Base-by-base conservation (phyloP, 2,888 invertebrate genomes). In the Pasiphila rectangulata region DNA sequence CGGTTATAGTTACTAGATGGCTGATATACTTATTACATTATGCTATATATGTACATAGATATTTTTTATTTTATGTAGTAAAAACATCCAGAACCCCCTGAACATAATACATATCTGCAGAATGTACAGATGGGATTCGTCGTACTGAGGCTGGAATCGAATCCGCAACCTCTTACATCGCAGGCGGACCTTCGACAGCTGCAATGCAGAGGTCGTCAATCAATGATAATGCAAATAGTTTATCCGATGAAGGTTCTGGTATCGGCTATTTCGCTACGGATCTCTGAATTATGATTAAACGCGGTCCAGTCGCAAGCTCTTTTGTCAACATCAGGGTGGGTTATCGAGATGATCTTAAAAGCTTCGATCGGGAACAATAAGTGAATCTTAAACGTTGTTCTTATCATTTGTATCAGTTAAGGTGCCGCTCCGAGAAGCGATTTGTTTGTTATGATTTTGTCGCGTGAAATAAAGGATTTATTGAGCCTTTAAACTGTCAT, bases 271-370 rank as follows among this genome's bases (percentile, higher is more conserved):
- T 7, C 19, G 7, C 5, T 30, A 59, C 46, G 61, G 78, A 75
- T 57, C 83, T 68, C 81, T 68, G 59, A 81, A 68, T 61, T 36
- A 72, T 78, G 80, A 79, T 77, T 78, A 77, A 81, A 79, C 65
- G 61, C 50, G 56, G 64, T 75, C 69, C 75, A 66, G 75, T 67
- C 69, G 64, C 67, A 59, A 65, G 69, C 69, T 78, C 83, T 76
- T 86, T 87, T 87, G 86, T 87, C 87, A 86, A 82, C 85, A 84
- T 86, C 83, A 75, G 57, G 47, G 43, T 50, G 43, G 45, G 62
- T 68, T 85, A 86, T 87, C 86, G 61, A 57, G 59, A 48, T 58
- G 72, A 87, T 87, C 87, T 87, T 81, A 86, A 87, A 79, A 86
- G 85, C 69, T 59, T 67, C 67, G 72, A 68, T 73, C 63, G 65